Evolutionary conservation across 2,113 vertebrate species (phyloP).

Genomic region (Saccopteryx bilineata): DNA sequence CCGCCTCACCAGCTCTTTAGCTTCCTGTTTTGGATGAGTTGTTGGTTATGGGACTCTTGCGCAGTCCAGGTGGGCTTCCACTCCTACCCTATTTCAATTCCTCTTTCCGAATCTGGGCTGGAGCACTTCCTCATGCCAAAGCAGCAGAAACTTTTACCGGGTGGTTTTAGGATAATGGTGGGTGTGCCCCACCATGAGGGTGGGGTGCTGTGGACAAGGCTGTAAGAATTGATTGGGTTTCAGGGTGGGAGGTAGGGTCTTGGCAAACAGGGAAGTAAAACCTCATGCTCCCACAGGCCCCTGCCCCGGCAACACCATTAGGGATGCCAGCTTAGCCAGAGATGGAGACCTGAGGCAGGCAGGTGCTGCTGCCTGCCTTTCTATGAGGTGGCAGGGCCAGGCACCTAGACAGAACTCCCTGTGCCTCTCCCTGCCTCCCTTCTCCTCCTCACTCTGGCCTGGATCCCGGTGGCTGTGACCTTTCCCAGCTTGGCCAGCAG

Average conservation of each 20-base stretch:
- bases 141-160: conserved; percentile 34
- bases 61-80: conserved; percentile 18
- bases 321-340: not conserved
- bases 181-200: not conserved
- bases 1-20: not conserved
- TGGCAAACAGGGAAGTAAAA: not conserved
- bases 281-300: not conserved
- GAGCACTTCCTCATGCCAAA: conserved; percentile 30
- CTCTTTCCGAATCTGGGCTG: not conserved
- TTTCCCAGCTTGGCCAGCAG: conserved; percentile 75
- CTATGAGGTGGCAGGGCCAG: not conserved
- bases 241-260: not conserved
- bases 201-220: not conserved
- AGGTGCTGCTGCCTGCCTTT: not conserved
- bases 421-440: conserved; percentile 12
- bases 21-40: not conserved
- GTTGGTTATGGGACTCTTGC: not conserved
- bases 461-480: conserved; percentile 79
- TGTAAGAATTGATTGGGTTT: not conserved
- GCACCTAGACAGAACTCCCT: conserved; percentile 33
- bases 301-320: not conserved
- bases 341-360: conserved; percentile 10
- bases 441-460: conserved; percentile 72
- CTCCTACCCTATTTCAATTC: conserved; percentile 49
- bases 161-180: conserved; percentile 4